These are phyloP conservation scores for Rotaria macrura DNA, from an alignment of 2,888 invertebrate species.

Conservation along the genomic window DNA sequence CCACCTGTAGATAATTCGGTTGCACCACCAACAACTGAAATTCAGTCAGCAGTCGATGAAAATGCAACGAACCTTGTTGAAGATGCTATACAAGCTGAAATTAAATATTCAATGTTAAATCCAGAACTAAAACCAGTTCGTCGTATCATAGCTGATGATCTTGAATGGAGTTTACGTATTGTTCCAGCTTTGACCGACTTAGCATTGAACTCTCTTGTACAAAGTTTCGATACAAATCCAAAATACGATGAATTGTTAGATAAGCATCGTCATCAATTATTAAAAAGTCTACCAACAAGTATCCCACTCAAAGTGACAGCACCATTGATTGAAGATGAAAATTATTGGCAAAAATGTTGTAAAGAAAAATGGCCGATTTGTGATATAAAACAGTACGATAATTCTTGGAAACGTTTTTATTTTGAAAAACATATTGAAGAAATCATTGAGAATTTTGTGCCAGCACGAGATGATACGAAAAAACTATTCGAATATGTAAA, in stretches of 20 bases:
- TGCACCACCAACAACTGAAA: background rate
- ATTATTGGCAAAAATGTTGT: constrained; percentile 49
- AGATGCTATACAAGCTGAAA: background rate
- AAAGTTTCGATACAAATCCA: constrained; percentile 42
- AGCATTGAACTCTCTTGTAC: constrained; percentile 44
- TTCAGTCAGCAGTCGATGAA: background rate
- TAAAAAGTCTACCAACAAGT: constrained; percentile 44
- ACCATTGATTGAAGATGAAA: constrained; percentile 48
- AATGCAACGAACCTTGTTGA: background rate
- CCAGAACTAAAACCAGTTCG: constrained; percentile 36
- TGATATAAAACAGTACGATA: constrained; percentile 45
- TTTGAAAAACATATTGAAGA: constrained; percentile 47
- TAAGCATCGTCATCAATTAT: constrained; percentile 44
- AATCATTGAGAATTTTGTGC: constrained; percentile 48
- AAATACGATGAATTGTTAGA: constrained; percentile 43
- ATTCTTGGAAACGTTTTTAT: constrained; percentile 49
- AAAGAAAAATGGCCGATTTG: constrained; percentile 47
- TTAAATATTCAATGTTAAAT: background rate
- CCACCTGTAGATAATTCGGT: background rate
- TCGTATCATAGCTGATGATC: constrained; percentile 50
- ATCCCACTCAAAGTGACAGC: constrained; percentile 49
- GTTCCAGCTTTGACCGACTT: constrained; percentile 46
- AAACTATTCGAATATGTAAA: constrained; percentile 22
- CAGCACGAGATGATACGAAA: constrained; percentile 37
- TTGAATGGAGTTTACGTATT: constrained; percentile 49